Base-by-base conservation (phyloP, 2,888 invertebrate genomes). In the Phengaris alcon region DNA sequence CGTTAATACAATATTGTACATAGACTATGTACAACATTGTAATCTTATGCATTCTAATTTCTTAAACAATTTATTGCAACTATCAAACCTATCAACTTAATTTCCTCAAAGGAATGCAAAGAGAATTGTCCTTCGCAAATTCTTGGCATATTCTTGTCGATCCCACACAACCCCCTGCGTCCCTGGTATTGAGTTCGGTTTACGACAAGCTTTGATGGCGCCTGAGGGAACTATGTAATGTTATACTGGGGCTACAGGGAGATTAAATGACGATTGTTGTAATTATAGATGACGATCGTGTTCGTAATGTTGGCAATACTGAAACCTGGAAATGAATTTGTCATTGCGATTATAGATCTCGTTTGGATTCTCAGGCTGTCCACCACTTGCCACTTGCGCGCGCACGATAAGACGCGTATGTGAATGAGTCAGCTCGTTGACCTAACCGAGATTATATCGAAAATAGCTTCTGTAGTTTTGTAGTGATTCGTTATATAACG, bases 51-150 rank as follows among this genome's bases (percentile, higher is more conserved):
- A 64, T 64, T 64, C 64, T 35, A 6, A 35, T 35, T 35, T 35
- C 35, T 3, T 35, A 35, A 44, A 6, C 35, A 12, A 12, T 35
- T 6, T 44, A 44, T 35, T 5, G 7, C 12, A 64, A 64, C 35
- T 44, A 64, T 64, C 64, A 64, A 64, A 64, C 59, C 35, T 22
- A 22, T 22, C 35, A 35, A 52, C 52, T 52, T 0, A 8, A 48
- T 6, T 48, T 48, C 7, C 48, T 64, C 35, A 44, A 64, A 64
- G 64, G 35, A 64, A 64, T 64, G 64, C 64, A 64, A 64, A 64
- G 9, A 64, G 64, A 64, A 64, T 5, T 64, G 64, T 64, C 64
- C 35, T 35, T 13, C 6, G 12, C 10, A 44, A 64, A 64, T 64
- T 64, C 64, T 64, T 35, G 64, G 13, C 64, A 64, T 1, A 35